Evolutionary conservation across 1,140 invertebrate species (phyloP), one percentile per base, ranked within the genome.

Genomic region (Rhopalosiphum padi): DNA sequence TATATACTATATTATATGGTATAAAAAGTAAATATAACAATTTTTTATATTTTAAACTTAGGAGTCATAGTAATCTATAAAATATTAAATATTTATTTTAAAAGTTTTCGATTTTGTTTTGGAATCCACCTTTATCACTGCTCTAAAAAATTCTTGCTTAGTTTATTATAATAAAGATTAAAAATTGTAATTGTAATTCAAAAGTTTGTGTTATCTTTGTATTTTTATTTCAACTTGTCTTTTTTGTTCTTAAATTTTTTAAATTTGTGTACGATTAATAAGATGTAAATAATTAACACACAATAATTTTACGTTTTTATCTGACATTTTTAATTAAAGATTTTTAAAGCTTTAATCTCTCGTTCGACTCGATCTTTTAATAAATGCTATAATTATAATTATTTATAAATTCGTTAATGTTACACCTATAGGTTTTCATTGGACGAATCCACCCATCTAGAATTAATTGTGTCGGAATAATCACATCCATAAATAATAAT

Each of bases 61-160:
- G 3, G 15, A 77, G 30, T 77, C 60, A n/a, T 30, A 68, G 9
- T 68, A 9, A 30, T n/a, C 11, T 15, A 68, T 68, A 77, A n/a
- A 77, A 77, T 35, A 77, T n/a, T 18, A n/a, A n/a, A n/a, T 77
- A 77, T 77, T 77, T 77, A 77, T n/a, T 77, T 77, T n/a, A 77
- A 35, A 77, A 77, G 30, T 77, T n/a, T 18, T n/a, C 4, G 15
- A 2, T n/a, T 11, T 77, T 15, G 30, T 77, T 77, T 77, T 15
- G n/a, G 30, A 77, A 77, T n/a, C 15, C n/a, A 18, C 46, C 18
- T 4, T 1, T n/a, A n/a, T 46, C 30, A n/a, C 4, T 7, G 60
- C 5, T n/a, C 4, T 68, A 77, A n/a, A 68, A 60, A 25, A 30
- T 30, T 15, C 11, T 60, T 8, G 25, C 1, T 68, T 68, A 25